Evolutionary conservation across 2,888 invertebrate species (phyloP).

Genomic region (Achlya flavicornis): DNA sequence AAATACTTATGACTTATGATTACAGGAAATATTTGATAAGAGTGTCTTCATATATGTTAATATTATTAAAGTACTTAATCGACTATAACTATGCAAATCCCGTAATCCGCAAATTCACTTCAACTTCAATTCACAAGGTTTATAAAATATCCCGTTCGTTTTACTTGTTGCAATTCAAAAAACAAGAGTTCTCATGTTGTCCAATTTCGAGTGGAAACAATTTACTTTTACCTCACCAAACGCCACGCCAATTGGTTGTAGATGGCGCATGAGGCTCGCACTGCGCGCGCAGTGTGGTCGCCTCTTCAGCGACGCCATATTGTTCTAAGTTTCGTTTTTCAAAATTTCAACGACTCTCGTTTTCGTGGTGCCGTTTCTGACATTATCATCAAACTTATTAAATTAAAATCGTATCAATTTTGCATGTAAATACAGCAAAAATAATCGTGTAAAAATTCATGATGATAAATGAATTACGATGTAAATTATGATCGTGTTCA

Average conservation of each 20-base stretch:
- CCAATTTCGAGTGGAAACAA: constrained; percentile 58
- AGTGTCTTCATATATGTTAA: background rate
- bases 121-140: constrained; percentile 33
- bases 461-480: constrained; percentile 23
- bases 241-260: constrained; percentile 77
- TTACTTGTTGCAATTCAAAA: constrained; percentile 28
- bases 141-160: constrained; percentile 28
- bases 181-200: constrained; percentile 39
- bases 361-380: constrained; percentile 24
- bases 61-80: background rate
- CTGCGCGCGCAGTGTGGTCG: constrained; percentile 73
- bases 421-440: constrained; percentile 10
- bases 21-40: background rate
- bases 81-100: background rate
- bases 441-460: background rate
- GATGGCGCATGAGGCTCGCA: constrained; percentile 67
- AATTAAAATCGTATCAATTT: constrained; percentile 13
- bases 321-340: constrained; percentile 57
- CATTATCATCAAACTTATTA: constrained; percentile 17
- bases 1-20: no score
- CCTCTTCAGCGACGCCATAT: constrained; percentile 61
- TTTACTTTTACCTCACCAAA: constrained; percentile 61
- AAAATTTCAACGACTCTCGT: constrained; percentile 39
- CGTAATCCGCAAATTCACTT: background rate
- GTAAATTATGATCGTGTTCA: constrained; percentile 45